phyloP scores from a whole-genome alignment of 2,888 invertebrate species.

The Drosophila diplacantha region DNA sequence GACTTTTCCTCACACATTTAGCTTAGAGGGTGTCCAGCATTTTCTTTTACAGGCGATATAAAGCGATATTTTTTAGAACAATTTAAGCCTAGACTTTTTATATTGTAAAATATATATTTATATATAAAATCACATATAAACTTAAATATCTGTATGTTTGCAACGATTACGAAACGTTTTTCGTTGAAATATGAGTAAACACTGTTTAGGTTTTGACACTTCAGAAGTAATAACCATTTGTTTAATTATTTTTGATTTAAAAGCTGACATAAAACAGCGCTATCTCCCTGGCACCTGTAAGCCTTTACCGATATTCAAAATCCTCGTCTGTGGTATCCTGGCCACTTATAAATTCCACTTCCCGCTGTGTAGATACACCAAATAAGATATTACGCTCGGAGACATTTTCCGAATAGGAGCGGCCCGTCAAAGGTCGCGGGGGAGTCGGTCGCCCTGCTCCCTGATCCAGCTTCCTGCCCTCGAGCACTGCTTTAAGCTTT shows the following conservation, averaged over 20 bases:
- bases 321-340: background rate
- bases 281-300: background rate
- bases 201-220: background rate
- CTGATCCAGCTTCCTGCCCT: conserved; percentile 8
- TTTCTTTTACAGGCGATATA: background rate
- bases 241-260: background rate
- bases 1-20: conserved; percentile 24
- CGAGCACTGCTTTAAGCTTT: conserved; percentile 25
- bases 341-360: background rate
- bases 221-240: background rate
- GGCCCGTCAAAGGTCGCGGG: conserved; percentile 2
- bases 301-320: background rate
- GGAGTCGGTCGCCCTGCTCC: background rate
- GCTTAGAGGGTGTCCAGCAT: conserved; percentile 23
- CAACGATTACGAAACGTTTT: background rate
- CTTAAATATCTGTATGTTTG: background rate
- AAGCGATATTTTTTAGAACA: background rate
- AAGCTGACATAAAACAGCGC: background rate
- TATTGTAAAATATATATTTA: background rate
- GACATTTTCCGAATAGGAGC: conserved; percentile 21
- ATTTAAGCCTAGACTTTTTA: background rate
- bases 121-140: background rate
- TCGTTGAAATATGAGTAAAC: background rate
- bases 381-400: conserved; percentile 5
- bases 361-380: conserved; percentile 6